Conservation (phyloP, 2,888 invertebrate species). For the Heterodera filipjevi region DNA sequence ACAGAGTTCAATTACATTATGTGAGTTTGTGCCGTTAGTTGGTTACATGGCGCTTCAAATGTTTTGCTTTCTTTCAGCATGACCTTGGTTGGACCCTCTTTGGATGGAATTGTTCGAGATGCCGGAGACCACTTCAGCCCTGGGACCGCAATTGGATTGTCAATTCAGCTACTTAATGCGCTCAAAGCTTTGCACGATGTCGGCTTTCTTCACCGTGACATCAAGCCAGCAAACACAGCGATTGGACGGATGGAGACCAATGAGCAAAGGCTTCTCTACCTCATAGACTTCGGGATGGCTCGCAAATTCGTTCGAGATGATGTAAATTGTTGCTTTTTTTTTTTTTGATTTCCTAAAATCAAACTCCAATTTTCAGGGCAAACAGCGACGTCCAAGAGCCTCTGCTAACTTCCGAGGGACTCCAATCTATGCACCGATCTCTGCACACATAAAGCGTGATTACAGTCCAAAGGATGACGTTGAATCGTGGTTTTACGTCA, state of each 20-base stretch:
- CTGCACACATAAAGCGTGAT: conserved; percentile 42
- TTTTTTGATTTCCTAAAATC: background rate
- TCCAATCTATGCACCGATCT: conserved; percentile 42
- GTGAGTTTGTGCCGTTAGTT: background rate
- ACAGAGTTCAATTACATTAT: background rate
- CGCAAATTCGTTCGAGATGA: conserved; percentile 11
- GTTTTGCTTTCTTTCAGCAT: background rate
- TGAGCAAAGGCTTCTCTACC: conserved; percentile 56
- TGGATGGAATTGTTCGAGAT: background rate
- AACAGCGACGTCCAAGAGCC: conserved; percentile 50
- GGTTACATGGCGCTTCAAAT: background rate
- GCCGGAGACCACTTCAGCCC: background rate
- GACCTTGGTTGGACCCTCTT: background rate
- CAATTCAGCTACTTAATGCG: conserved; percentile 56
- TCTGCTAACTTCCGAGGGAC: conserved; percentile 44
- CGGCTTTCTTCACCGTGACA: conserved; percentile 52
- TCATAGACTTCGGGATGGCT: conserved; percentile 58
- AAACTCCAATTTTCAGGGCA: conserved; percentile 27
- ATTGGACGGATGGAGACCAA: conserved; percentile 32
- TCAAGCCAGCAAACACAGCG: conserved; percentile 39
- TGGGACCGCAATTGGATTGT: conserved; percentile 21
- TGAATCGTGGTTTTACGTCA: conserved; percentile 60
- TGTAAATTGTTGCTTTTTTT: background rate
- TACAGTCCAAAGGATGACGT: conserved; percentile 52
- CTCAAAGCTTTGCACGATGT: conserved; percentile 58